These are phyloP conservation scores for Cinara cedri DNA, from an alignment of 2,888 invertebrate genomes.

Conservation along the genomic window DNA sequence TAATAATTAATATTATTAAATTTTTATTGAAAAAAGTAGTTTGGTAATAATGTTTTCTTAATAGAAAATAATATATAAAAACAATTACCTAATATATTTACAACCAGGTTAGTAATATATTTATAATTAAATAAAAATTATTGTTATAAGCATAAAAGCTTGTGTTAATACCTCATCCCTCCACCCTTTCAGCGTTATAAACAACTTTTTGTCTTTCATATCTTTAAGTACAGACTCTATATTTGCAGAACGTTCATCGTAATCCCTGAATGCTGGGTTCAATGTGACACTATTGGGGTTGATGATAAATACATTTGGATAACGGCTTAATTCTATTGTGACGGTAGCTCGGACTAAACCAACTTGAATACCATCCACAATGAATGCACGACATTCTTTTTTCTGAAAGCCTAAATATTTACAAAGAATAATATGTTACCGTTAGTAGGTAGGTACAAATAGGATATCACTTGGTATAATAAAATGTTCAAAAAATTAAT, in stretches of 20 bases:
- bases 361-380: constrained; percentile 87
- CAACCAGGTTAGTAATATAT: not conserved
- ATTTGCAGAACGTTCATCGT: constrained; percentile 78
- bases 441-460: constrained; percentile 11
- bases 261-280: constrained; percentile 86
- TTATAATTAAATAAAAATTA: constrained; percentile 4
- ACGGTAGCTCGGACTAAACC: constrained; percentile 86
- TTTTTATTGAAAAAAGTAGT: too few relatives aligned
- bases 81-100: not conserved
- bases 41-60: too few relatives aligned
- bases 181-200: constrained; percentile 87
- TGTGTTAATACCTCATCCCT: constrained; percentile 77
- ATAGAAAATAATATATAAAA: not conserved
- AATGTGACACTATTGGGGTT: constrained; percentile 77
- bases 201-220: constrained; percentile 76
- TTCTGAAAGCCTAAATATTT: constrained; percentile 71
- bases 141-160: not conserved
- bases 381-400: constrained; percentile 83
- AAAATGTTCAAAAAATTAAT: not conserved
- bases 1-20: too few relatives aligned
- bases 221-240: constrained; percentile 80
- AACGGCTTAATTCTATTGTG: constrained; percentile 77
- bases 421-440: not conserved
- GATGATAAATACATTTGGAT: constrained; percentile 81
- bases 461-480: not conserved